phyloP scores from a whole-genome alignment of 2,797 vertebrate species.

The Kryptolebias ocellatus region DNA sequence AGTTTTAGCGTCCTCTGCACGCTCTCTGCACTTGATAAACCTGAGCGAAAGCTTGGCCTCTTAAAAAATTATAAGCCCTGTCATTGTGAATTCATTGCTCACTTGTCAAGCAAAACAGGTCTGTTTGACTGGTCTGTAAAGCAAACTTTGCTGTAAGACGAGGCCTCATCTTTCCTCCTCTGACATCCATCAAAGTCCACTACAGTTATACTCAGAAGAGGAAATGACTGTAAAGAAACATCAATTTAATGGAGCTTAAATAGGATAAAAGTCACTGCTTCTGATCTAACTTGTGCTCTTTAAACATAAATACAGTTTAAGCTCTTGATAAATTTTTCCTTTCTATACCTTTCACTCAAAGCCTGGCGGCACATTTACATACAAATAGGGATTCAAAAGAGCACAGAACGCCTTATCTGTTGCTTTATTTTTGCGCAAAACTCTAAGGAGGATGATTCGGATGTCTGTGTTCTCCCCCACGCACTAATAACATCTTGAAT shows the following conservation, averaged over 20 bases:
- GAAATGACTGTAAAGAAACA: conserved; percentile 18
- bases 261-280: background rate
- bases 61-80: conserved; percentile 40
- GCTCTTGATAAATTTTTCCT: conserved; percentile 10
- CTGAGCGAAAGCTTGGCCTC: conserved; percentile 19
- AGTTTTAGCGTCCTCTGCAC: conserved; percentile 1
- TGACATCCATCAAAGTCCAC: conserved; percentile 39
- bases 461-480: background rate
- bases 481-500: background rate
- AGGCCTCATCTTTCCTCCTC: conserved; percentile 22
- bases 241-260: conserved; percentile 17
- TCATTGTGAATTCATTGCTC: conserved; percentile 44
- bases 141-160: conserved; percentile 17
- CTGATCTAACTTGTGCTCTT: conserved; percentile 8
- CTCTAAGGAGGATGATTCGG: background rate
- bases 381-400: conserved; percentile 36
- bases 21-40: conserved; percentile 5
- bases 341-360: conserved; percentile 10
- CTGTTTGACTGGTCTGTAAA: conserved; percentile 40
- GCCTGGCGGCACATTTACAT: conserved; percentile 28
- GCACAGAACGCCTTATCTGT: conserved; percentile 1
- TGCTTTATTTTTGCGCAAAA: background rate
- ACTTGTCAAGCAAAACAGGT: conserved; percentile 24
- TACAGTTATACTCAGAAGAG: conserved; percentile 27
- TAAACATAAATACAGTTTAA: conserved; percentile 13